Conservation (phyloP, 2,888 invertebrate genomes). For the Protodeltote pygarga region DNA sequence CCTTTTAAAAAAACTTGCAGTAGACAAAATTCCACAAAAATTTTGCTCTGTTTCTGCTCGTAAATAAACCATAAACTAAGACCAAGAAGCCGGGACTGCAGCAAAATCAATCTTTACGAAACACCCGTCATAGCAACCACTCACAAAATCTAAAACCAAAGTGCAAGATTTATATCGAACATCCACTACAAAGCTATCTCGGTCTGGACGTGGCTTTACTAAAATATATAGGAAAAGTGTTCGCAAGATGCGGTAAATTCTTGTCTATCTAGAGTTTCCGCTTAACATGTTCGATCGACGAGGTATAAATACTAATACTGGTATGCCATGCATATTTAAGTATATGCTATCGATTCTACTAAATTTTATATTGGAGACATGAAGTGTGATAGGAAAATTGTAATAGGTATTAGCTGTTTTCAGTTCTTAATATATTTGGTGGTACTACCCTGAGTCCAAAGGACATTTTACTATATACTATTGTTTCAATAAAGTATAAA, state of each 20-base stretch:
- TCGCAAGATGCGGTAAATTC: constrained; percentile 47
- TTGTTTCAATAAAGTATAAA: no score
- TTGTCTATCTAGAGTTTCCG: constrained; percentile 47
- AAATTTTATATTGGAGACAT: constrained; percentile 22
- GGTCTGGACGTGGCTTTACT: constrained; percentile 22
- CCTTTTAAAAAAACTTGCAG: neutral
- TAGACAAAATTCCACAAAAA: neutral
- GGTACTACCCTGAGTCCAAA: neutral
- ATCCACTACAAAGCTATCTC: constrained; percentile 30
- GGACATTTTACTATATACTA: no score
- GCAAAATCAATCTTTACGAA: constrained; percentile 28
- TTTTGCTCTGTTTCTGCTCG: no score
- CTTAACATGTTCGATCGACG: constrained; percentile 41
- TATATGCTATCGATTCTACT: constrained; percentile 18
- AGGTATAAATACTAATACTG: constrained; percentile 42
- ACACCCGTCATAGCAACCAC: constrained; percentile 29
- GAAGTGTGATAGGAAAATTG: constrained; percentile 15
- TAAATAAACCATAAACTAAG: neutral
- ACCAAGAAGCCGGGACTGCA: constrained; percentile 25
- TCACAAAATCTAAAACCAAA: constrained; percentile 31
- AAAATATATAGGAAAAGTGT: constrained; percentile 36
- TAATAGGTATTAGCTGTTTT: constrained; percentile 26
- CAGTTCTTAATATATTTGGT: neutral
- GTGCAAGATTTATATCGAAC: constrained; percentile 34
- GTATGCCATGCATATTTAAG: constrained; percentile 30